Percentiles rank a stretch among this genome's conserved stretches.
phyloP scores from a whole-genome alignment of 2,113 vertebrate genomes.

The Chaetops frenatus region DNA sequence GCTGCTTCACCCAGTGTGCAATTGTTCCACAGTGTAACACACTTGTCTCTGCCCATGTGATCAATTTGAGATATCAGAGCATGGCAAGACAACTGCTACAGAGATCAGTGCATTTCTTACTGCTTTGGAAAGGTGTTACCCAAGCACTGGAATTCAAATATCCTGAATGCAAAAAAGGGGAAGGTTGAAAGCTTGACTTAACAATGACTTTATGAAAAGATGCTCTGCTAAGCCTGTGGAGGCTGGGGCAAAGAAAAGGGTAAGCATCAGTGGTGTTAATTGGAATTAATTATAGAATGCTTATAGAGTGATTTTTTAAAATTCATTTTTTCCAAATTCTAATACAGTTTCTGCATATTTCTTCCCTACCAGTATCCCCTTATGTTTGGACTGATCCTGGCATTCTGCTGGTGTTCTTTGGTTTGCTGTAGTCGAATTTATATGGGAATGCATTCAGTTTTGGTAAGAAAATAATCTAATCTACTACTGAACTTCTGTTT shows the following conservation, averaged over 20 bases:
- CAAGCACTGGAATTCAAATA: not conserved
- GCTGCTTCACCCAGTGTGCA: not conserved
- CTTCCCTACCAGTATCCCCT: slow-evolving; percentile 81
- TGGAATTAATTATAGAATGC: not conserved
- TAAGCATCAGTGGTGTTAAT: not conserved
- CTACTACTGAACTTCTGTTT: not conserved
- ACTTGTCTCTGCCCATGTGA: not conserved
- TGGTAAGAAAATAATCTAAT: slow-evolving; percentile 79
- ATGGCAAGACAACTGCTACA: not conserved
- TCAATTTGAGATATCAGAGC: not conserved
- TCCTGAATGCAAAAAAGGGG: not conserved
- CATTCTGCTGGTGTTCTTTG: slow-evolving; percentile 88
- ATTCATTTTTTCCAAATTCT: not conserved
- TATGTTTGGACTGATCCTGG: slow-evolving; percentile 79
- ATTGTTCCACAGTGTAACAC: not conserved
- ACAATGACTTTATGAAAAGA: not conserved
- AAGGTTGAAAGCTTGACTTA: not conserved
- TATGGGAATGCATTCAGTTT: slow-evolving; percentile 98
- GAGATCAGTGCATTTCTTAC: not conserved
- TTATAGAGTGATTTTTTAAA: not conserved
- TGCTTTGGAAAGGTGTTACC: not conserved
- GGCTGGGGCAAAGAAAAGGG: not conserved
- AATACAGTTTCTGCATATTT: not conserved
- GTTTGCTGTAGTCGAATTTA: slow-evolving; percentile 95
- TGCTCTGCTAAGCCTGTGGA: not conserved